A percentile compares a stretch with the other conserved stretches of the same genome.
Evolutionary conservation across 1,140 invertebrate species (phyloP).

Genomic region (Drosophila hydei): DNA sequence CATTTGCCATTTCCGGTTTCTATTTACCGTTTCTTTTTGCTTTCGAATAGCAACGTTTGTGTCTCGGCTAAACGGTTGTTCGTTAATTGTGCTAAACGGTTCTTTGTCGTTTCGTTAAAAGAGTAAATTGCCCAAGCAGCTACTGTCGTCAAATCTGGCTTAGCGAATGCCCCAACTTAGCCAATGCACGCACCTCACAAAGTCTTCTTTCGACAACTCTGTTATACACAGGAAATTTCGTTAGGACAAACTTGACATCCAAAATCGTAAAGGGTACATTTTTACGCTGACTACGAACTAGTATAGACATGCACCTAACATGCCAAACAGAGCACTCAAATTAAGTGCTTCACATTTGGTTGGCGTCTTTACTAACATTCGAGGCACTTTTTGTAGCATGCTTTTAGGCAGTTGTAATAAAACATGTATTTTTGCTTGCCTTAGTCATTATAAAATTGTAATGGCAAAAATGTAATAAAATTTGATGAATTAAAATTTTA

Average conservation of each 20-base stretch:
- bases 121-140: not conserved
- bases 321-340: not conserved
- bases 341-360: not conserved
- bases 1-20: slow-evolving; percentile 1
- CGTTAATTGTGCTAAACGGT: slow-evolving; percentile 17
- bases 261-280: too few relatives aligned
- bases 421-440: too few relatives aligned
- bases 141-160: not conserved
- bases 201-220: not conserved
- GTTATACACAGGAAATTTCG: slow-evolving; percentile 1
- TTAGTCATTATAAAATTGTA: too few relatives aligned
- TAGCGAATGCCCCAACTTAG: not conserved
- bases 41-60: not conserved
- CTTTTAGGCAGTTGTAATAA: not conserved
- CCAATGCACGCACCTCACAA: too few relatives aligned
- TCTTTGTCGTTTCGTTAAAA: not conserved
- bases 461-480: too few relatives aligned
- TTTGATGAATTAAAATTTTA: not conserved
- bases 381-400: not conserved
- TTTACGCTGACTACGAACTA: not conserved
- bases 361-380: not conserved
- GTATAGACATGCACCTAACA: not conserved
- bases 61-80: not conserved
- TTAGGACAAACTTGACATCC: not conserved
- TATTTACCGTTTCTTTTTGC: not conserved